Evolutionary conservation across 2,888 invertebrate genomes (phyloP).

Genomic region (Hermaeophaga mercurialis): DNA sequence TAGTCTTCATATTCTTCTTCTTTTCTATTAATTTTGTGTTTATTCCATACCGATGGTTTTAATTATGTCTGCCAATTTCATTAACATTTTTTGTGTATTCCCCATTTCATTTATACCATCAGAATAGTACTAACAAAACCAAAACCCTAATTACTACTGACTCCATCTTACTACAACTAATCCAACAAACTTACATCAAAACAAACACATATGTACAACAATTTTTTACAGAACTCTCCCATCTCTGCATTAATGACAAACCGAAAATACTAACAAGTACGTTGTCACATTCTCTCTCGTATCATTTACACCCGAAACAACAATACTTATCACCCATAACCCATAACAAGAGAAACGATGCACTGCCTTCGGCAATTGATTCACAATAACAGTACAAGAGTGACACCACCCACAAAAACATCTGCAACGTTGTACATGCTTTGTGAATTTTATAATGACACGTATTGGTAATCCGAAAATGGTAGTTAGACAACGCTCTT

Average conservation of each 20-base stretch:
- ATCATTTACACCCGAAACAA: constrained; percentile 4
- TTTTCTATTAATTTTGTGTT: too few relatives aligned
- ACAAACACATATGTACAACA: too few relatives aligned
- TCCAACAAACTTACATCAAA: too few relatives aligned
- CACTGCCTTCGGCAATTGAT: constrained; percentile 3
- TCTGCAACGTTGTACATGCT: not conserved
- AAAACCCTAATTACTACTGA: too few relatives aligned
- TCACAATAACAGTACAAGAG: not conserved
- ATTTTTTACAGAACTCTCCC: not conserved
- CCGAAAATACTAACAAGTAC: not conserved
- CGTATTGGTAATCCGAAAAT: not conserved
- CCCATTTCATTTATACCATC: too few relatives aligned
- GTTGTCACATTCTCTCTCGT: not conserved
- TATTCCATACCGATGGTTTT: too few relatives aligned
- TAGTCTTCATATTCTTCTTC: too few relatives aligned
- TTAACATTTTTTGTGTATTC: too few relatives aligned
- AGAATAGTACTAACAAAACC: too few relatives aligned
- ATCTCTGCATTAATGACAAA: not conserved
- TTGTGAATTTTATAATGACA: not conserved
- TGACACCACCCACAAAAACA: constrained; percentile 7
- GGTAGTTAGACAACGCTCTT: not conserved
- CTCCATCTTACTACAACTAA: too few relatives aligned
- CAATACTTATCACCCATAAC: constrained; percentile 5
- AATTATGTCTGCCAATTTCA: too few relatives aligned
- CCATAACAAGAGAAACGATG: not conserved